phyloP scores from a whole-genome alignment of 2,113 vertebrate genomes.

The Notechis scutatus region DNA sequence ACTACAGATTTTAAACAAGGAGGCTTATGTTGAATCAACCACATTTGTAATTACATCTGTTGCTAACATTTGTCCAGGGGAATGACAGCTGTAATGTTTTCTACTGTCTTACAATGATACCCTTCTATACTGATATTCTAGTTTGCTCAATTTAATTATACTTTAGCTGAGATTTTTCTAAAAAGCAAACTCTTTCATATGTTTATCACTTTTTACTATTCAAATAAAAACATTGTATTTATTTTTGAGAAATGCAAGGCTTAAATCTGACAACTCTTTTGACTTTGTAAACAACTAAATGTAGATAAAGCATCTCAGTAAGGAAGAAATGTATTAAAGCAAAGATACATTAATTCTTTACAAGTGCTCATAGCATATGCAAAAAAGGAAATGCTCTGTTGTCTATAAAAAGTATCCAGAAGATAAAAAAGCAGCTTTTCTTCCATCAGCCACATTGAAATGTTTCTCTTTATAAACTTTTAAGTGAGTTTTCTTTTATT shows the following conservation, averaged over 20 bases:
- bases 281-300: not conserved
- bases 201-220: not conserved
- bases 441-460: not conserved
- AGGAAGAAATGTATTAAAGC: not conserved
- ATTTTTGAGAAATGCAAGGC: not conserved
- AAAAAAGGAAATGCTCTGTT: not conserved
- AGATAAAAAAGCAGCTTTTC: not conserved
- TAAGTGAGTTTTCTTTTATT: not conserved
- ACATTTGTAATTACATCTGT: conserved; percentile 50
- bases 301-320: not conserved
- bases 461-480: not conserved
- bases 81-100: conserved; percentile 46
- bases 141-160: not conserved
- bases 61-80: conserved; percentile 19
- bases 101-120: conserved; percentile 6
- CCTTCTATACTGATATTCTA: conserved; percentile 6
- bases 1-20: not conserved
- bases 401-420: not conserved
- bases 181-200: not conserved
- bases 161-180: not conserved
- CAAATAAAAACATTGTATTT: not conserved
- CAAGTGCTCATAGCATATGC: not conserved
- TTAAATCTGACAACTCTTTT: not conserved
- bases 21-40: not conserved
- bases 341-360: not conserved